Percentiles rank a stretch among this genome's conserved stretches.
Evolutionary conservation across 2,888 invertebrate genomes (phyloP).

Genomic region (Brachynemurus nebulosus): DNA sequence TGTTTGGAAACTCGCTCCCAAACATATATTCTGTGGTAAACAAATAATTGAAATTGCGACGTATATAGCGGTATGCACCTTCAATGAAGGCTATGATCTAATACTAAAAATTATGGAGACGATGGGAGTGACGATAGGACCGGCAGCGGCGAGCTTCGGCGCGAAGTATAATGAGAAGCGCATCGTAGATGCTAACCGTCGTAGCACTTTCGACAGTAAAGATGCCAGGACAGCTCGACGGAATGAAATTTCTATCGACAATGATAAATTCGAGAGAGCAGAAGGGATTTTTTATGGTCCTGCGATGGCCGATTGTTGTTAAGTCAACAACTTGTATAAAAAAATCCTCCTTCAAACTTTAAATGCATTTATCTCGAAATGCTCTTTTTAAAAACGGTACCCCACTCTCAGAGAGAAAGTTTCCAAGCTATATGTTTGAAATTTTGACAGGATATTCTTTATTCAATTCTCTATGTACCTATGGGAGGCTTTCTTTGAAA

Average conservation of each 20-base stretch:
- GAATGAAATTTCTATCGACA: neutral
- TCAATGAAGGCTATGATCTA: conserved; percentile 16
- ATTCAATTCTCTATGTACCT: no score
- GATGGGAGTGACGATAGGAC: conserved; percentile 14
- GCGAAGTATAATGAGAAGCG: conserved; percentile 15
- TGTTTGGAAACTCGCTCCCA: conserved; percentile 16
- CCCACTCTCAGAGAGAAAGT: no score
- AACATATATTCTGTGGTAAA: conserved; percentile 16
- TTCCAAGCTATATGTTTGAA: no score
- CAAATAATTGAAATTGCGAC: conserved; percentile 16
- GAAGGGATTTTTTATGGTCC: neutral
- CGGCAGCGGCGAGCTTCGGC: conserved; percentile 13
- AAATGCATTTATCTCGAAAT: no score
- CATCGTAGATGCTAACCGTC: conserved; percentile 12
- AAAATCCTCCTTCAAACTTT: no score
- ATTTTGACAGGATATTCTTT: no score
- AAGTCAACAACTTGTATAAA: no score
- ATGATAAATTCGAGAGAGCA: neutral
- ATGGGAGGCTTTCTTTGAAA: no score
- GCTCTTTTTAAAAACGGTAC: no score
- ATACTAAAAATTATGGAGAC: conserved; percentile 11
- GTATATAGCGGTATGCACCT: conserved; percentile 13
- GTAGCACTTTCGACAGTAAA: conserved; percentile 12
- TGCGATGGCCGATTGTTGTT: conserved; percentile 6
- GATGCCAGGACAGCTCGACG: conserved; percentile 17